Evolutionary conservation across 2,888 invertebrate genomes (phyloP).

Genomic region (Trisateles emortualis): DNA sequence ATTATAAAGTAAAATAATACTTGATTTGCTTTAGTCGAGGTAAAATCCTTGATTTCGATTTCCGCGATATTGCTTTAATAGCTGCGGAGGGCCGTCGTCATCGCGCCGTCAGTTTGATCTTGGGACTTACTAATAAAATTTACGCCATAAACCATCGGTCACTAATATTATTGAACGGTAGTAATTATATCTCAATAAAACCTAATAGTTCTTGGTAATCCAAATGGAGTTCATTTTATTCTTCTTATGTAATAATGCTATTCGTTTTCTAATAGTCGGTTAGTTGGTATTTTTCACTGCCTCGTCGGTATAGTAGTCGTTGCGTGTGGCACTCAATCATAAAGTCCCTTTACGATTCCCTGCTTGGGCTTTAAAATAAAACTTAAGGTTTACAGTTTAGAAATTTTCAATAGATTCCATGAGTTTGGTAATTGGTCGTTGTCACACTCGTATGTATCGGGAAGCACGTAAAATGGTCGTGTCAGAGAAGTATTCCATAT

Average conservation of each 20-base stretch:
- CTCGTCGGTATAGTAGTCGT: too few relatives aligned
- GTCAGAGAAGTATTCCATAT: too few relatives aligned
- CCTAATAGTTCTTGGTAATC: not conserved
- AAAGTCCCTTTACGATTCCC: too few relatives aligned
- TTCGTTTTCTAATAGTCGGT: not conserved
- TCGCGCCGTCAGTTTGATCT: not conserved
- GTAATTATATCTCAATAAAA: not conserved
- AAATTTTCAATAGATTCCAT: too few relatives aligned
- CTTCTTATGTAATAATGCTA: not conserved
- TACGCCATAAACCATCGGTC: not conserved
- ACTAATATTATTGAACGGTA: not conserved
- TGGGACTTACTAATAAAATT: not conserved
- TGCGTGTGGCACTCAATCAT: too few relatives aligned
- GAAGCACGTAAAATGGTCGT: too few relatives aligned
- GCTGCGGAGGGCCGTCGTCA: not conserved
- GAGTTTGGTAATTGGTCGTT: too few relatives aligned
- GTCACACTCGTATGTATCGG: too few relatives aligned
- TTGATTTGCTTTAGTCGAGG: constrained; percentile 2
- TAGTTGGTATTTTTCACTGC: too few relatives aligned
- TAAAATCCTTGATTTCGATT: constrained; percentile 29
- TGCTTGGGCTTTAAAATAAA: too few relatives aligned
- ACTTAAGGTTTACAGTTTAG: too few relatives aligned
- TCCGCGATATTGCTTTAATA: constrained; percentile 8
- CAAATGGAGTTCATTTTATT: not conserved
- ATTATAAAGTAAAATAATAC: too few relatives aligned